Conservation (phyloP, 2,797 vertebrate genomes). For the Sebastes itinus region DNA sequence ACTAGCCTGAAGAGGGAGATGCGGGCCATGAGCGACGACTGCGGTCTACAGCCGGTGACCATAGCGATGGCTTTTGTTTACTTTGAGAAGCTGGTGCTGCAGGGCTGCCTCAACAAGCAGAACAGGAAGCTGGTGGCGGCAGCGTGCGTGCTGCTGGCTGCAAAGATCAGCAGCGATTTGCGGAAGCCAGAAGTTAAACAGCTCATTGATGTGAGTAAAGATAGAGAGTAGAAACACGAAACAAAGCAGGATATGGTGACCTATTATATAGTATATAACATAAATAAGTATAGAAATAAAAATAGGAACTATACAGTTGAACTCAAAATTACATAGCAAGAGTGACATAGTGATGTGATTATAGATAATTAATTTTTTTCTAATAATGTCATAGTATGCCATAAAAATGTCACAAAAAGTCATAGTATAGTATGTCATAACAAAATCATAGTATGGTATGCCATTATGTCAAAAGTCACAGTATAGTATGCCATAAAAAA, state of each 20-base stretch:
- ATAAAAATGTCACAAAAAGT: background rate
- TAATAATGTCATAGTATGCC: too few species aligned
- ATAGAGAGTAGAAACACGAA: background rate
- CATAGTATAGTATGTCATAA: background rate
- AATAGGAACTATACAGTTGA: too few species aligned
- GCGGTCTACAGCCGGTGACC: conserved; percentile 91
- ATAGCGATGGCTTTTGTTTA: conserved; percentile 97
- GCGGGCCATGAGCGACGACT: conserved; percentile 92
- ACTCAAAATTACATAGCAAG: too few species aligned
- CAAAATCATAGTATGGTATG: too few species aligned
- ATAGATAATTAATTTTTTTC: too few species aligned
- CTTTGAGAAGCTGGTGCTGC: conserved; percentile 98
- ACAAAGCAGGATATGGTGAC: background rate
- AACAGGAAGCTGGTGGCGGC: conserved; percentile 97
- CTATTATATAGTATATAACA: background rate
- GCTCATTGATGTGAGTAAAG: conserved; percentile 92
- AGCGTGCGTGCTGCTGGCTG: conserved; percentile 93
- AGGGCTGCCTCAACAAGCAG: conserved; percentile 96
- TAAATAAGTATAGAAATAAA: too few species aligned
- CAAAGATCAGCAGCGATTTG: conserved; percentile 98
- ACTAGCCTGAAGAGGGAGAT: conserved; percentile 95
- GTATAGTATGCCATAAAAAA: background rate
- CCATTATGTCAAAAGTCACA: background rate
- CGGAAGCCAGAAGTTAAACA: conserved; percentile 94
- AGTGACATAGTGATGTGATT: too few species aligned